phyloP scores from a whole-genome alignment of 2,797 vertebrate genomes.

The Cheirogaleus major region DNA sequence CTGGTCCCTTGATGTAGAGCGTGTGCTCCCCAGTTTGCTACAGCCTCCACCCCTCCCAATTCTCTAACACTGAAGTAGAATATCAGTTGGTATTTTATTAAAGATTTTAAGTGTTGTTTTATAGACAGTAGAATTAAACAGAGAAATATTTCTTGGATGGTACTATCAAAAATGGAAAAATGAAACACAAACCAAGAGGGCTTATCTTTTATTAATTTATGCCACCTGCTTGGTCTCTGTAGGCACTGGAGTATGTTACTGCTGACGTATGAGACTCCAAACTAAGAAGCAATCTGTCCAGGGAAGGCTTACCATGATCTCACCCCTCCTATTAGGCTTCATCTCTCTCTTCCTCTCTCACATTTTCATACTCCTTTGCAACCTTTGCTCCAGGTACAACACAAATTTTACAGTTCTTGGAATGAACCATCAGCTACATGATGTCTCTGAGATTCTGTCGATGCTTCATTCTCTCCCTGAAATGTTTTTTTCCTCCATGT shows the following conservation, averaged over 20 bases:
- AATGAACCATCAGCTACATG: neutral
- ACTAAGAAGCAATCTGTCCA: neutral
- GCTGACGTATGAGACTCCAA: neutral
- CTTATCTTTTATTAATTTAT: neutral
- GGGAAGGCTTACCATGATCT: neutral
- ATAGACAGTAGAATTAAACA: neutral
- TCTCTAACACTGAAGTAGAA: neutral
- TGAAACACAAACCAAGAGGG: neutral
- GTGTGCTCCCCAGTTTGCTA: rapidly evolving
- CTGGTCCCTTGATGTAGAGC: rapidly evolving
- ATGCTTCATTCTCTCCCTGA: neutral
- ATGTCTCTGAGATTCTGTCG: neutral
- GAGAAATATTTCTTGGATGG: neutral
- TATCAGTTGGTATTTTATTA: neutral
- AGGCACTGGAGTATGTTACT: neutral
- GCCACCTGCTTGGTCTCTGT: neutral
- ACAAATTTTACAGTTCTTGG: neutral
- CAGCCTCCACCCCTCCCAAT: neutral
- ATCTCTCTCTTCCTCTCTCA: neutral
- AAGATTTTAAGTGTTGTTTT: neutral
- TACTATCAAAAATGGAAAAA: neutral
- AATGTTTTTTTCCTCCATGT: neutral
- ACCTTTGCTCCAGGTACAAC: neutral
- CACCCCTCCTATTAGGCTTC: neutral
- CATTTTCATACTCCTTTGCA: neutral